phyloP scores from a whole-genome alignment of 2,888 invertebrate genomes.

The Iphiclides podalirius region DNA sequence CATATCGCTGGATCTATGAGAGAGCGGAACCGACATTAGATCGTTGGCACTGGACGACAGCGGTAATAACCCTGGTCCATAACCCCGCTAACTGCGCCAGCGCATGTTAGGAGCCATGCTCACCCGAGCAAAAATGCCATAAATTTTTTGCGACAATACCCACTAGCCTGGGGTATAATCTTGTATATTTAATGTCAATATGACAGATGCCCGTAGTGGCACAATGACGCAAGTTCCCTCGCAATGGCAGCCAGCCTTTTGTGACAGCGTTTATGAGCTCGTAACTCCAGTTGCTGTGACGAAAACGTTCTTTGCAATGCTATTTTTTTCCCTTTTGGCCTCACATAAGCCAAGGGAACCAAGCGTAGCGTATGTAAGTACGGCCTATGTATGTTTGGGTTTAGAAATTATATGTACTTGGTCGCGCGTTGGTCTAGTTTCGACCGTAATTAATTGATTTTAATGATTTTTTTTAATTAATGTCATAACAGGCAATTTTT shows the following conservation, averaged over 20 bases:
- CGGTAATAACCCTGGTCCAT: neutral
- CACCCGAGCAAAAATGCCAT: conserved; percentile 26
- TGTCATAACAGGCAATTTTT: too few species aligned
- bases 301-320: conserved; percentile 6
- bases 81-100: neutral
- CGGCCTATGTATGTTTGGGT: too few species aligned
- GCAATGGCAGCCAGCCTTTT: too few species aligned
- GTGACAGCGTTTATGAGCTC: conserved; percentile 24
- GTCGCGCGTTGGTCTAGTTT: too few species aligned
- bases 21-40: too few species aligned
- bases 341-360: too few species aligned
- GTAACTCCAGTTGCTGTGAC: conserved; percentile 21
- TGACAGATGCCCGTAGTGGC: conserved; percentile 28
- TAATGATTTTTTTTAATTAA: too few species aligned
- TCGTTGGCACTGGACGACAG: neutral
- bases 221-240: neutral
- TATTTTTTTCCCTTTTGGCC: too few species aligned
- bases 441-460: too few species aligned
- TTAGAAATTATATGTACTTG: too few species aligned
- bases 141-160: conserved; percentile 34
- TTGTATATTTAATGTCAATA: conserved; percentile 36
- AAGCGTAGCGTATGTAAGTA: too few species aligned
- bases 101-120: conserved; percentile 7
- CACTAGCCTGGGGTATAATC: conserved; percentile 32
- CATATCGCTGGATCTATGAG: too few species aligned